Conservation (phyloP, 2,113 vertebrate species). For the Diphyllodes magnificus region DNA sequence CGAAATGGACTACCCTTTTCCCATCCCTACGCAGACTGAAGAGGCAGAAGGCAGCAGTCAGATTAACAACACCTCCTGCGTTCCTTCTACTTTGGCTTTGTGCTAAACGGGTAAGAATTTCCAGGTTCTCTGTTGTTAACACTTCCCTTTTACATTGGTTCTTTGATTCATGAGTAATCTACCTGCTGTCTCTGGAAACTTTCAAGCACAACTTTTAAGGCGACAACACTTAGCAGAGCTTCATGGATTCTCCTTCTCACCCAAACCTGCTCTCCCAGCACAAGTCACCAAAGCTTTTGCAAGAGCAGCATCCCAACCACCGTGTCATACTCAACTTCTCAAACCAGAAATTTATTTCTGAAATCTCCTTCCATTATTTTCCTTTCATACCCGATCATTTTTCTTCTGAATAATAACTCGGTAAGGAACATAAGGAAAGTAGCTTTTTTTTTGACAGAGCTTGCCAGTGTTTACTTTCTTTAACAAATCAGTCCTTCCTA, state of each 20-base stretch:
- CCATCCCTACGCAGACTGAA: background rate
- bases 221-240: background rate
- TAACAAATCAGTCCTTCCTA: background rate
- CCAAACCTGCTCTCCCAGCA: background rate
- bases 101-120: background rate
- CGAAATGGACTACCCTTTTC: background rate
- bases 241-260: background rate
- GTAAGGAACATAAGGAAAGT: background rate
- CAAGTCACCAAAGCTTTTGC: background rate
- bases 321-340: rapidly evolving
- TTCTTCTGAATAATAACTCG: background rate
- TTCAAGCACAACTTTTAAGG: background rate
- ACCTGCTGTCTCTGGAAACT: background rate
- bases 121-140: background rate
- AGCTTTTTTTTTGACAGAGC: background rate
- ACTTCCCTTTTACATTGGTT: rapidly evolving
- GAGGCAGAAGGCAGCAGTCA: background rate
- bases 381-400: background rate
- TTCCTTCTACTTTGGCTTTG: background rate
- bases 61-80: background rate
- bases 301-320: rapidly evolving
- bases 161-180: background rate
- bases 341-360: background rate
- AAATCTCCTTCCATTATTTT: background rate
- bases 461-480: background rate